phyloP scores from a whole-genome alignment of 2,888 invertebrate species.

The Hedychridium roseum region DNA sequence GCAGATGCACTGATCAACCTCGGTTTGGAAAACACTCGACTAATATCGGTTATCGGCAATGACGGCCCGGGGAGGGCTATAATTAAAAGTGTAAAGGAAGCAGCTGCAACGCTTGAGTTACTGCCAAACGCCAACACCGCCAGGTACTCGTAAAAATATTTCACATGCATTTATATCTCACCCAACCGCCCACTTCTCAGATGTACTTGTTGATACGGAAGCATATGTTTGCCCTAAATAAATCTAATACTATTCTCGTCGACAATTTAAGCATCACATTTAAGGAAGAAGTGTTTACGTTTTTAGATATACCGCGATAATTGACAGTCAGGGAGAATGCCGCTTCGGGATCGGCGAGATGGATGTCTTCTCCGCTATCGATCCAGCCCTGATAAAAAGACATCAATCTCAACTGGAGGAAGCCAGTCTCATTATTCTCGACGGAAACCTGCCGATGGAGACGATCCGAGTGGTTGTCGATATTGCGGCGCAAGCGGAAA shows the following conservation, averaged over 20 bases:
- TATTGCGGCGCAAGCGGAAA: conserved; percentile 69
- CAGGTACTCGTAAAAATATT: no score
- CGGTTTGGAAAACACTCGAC: conserved; percentile 64
- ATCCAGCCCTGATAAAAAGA: conserved; percentile 70
- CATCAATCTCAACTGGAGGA: conserved; percentile 69
- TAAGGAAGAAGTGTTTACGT: no score
- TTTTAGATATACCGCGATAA: conserved; percentile 78
- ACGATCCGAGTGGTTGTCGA: conserved; percentile 73
- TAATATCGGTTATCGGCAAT: conserved; percentile 55
- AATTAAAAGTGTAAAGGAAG: conserved; percentile 44
- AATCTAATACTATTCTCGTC: no score
- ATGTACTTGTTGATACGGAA: conserved; percentile 67
- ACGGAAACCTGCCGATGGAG: conserved; percentile 80
- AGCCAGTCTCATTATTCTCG: conserved; percentile 81
- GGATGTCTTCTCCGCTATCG: conserved; percentile 78
- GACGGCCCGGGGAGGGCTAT: conserved; percentile 51
- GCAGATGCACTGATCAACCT: conserved; percentile 85
- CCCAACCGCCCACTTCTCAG: no score
- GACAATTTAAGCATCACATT: no score
- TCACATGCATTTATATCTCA: no score
- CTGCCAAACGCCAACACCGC: conserved; percentile 45
- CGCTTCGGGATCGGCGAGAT: conserved; percentile 85
- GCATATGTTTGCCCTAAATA: no score
- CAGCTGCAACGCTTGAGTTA: conserved; percentile 40
- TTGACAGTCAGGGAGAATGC: conserved; percentile 81